These are phyloP conservation scores for Tribolium castaneum DNA, from an alignment of 1,140 invertebrate genomes.

Conservation along the genomic window DNA sequence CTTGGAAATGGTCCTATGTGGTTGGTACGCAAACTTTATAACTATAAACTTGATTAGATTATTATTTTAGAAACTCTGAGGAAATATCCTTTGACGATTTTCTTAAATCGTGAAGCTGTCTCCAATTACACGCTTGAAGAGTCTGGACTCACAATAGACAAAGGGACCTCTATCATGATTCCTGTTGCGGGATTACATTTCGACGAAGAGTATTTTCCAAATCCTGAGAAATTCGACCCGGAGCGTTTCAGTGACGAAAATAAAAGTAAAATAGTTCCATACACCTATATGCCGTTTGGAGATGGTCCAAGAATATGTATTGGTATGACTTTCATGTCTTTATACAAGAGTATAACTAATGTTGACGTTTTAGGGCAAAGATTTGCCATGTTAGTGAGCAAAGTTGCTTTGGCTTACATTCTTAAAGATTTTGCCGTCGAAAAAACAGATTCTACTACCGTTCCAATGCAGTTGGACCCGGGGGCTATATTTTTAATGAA, in stretches of 20 bases:
- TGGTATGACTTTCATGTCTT: constrained; percentile 57
- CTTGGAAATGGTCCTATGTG: constrained; percentile 67
- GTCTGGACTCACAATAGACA: not conserved
- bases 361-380: constrained; percentile 60
- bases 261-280: constrained; percentile 58
- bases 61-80: constrained; percentile 59
- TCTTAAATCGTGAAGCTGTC: constrained; percentile 55
- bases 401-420: not conserved
- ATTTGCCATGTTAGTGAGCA: not conserved
- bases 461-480: not conserved
- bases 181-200: not conserved
- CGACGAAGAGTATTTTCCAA: constrained; percentile 68
- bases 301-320: constrained; percentile 71
- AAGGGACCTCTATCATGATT: not conserved
- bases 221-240: constrained; percentile 77
- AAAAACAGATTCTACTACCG: not conserved
- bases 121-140: constrained; percentile 59
- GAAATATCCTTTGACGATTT: constrained; percentile 63
- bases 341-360: constrained; percentile 55
- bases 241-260: constrained; percentile 72
- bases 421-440: not conserved
- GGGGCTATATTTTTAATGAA: not conserved
- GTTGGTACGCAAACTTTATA: constrained; percentile 47
- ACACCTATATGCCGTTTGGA: constrained; percentile 69
- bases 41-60: constrained; percentile 43